Evolutionary conservation across 2,888 invertebrate species (phyloP), one percentile per base, ranked within the genome.

Genomic region (Chalcis sispes): DNA sequence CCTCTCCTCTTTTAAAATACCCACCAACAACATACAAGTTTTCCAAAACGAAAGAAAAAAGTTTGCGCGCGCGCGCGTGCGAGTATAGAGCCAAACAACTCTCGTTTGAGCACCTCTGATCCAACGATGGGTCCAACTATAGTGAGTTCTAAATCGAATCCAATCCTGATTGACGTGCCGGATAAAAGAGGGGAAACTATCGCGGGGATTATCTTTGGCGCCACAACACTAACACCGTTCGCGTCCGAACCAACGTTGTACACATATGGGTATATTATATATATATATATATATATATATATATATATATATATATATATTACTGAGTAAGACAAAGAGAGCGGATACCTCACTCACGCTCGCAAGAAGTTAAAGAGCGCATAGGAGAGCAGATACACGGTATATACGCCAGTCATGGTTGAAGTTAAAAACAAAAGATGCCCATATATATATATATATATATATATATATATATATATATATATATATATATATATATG

Each of bases 121-220:
- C 81, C 81, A 77, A 78, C 81, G 77, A 79, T 77, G 80, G 83
- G 81, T 83, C 83, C 78, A 82, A 80, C 83, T 83, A 84, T 84
- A 85, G 84, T 85, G 83, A 84, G 82, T 83, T 85, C 83, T 83
- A 85, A 70, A 73, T 84, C 85, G 84, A 87, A 83, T 86, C 84
- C 86, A 87, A 88, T 88, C 88, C 87, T 88, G 88, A 88, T 86
- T 88, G 88, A 88, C 88, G 84, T 84, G 82, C 77, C 77, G 81
- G 82, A 83, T 82, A 84, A 83, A 83, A 84, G 84, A 83, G 84
- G 85, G 77, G 78, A 83, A 85, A 84, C 85, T 86, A 87, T 85
- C 84, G 80, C 80, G 74, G 72, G 87, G 87, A 86, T 88, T 88
- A 88, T 88, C 87, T 85, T 81, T 84, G 86, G 88, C 87, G 85